Base-by-base conservation (phyloP, 2,888 invertebrate genomes). In the Rhagophthalmus giganteus region DNA sequence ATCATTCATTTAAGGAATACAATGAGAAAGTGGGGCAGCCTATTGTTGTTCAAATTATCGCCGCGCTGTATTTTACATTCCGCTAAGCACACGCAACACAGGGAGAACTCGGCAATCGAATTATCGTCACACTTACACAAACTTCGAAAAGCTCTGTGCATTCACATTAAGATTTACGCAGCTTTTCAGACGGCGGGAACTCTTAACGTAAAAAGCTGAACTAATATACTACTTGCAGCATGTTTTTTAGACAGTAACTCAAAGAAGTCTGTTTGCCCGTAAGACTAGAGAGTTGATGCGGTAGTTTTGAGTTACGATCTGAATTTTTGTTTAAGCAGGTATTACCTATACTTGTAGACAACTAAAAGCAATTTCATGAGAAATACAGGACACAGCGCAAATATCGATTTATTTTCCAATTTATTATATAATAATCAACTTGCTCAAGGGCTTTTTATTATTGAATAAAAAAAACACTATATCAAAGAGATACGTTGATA, bases 111-210 rank as follows among this genome's bases (percentile, higher is more conserved):
- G 32, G 47, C 40, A 47, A 47, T 47, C 47, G 47, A 47, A 47
- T 47, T 47, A 47, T 40, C 40, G 47, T 40, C 47, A 40, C 39
- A 47, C 47, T 39, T 40, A 39, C 31, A 40, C 47, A 47, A 47
- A 47, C 33, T 40, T 47, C 10, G 39, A 25, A 47, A 40, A 38
- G 46, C 46, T 34, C 39, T 16, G 40, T 39, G 39, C 40, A 40
- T 32, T 47, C 47, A 47, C 32, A 39, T 33, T 34, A 33, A 40
- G 40, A 47, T 47, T 47, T 47, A 47, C 39, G 39, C 28, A 39
- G 47, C 39, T 40, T 46, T 39, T 47, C 34, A 33, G 38, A 25
- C 27, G 33, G 14, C 26, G 24, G 34, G 15, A 47, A 34, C 39
- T 47, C 40, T 47, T 47, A 40, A 24, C 33, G 40, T 33, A 33